A percentile compares a stretch with the other conserved stretches of the same genome.
phyloP scores from a whole-genome alignment of 2,113 vertebrate species.

The Petrocephalus zakoni region DNA sequence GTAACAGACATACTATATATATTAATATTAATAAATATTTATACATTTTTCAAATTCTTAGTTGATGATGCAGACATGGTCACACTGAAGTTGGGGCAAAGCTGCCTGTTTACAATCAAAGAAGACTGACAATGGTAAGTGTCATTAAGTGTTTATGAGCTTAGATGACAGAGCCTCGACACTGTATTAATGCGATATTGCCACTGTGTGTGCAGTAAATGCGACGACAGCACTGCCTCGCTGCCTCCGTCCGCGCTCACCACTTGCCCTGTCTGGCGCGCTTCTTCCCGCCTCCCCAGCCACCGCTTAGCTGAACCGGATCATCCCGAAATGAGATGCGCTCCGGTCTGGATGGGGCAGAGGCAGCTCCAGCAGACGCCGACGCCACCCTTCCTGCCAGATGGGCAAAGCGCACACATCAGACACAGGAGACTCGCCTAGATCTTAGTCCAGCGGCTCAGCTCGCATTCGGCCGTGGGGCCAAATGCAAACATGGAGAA shows the following conservation, averaged over 20 bases:
- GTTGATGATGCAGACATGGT: background rate
- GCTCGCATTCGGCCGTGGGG: constrained; percentile 58
- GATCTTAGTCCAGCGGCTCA: constrained; percentile 23
- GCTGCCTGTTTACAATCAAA: background rate
- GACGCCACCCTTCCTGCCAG: constrained; percentile 59
- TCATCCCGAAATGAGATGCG: constrained; percentile 78
- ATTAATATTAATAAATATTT: background rate
- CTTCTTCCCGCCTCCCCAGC: constrained; percentile 91
- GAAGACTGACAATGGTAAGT: background rate
- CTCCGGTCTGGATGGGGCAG: constrained; percentile 62
- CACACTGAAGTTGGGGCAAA: background rate
- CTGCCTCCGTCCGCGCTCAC: constrained; percentile 12
- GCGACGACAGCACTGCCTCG: background rate
- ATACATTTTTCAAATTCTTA: background rate
- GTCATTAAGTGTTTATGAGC: background rate
- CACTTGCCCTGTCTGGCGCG: constrained; percentile 55
- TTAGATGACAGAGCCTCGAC: background rate
- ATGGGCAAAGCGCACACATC: constrained; percentile 32
- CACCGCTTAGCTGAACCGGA: constrained; percentile 70
- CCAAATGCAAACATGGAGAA: constrained; percentile 62
- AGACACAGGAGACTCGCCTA: background rate
- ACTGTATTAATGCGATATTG: background rate
- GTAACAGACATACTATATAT: background rate
- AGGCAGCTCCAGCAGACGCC: constrained; percentile 50
- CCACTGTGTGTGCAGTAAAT: background rate